Conservation (phyloP, 1,140 invertebrate genomes). For the Pseudomyrmex concolor region DNA sequence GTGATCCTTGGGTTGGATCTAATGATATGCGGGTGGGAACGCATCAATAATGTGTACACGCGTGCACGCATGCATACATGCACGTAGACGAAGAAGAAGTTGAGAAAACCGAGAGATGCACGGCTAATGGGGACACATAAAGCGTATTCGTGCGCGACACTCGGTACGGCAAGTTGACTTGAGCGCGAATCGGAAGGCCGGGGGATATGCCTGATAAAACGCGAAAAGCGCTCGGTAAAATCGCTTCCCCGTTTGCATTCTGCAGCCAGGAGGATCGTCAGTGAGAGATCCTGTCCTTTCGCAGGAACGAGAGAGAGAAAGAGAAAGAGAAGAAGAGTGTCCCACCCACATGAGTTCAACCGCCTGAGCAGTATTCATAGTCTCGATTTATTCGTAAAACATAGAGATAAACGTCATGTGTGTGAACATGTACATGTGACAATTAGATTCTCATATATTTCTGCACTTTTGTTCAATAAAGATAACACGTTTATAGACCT, state of each 20-base stretch:
- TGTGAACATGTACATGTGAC: not conserved
- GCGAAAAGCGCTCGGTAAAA: slow-evolving; percentile 50
- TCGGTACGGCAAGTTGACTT: slow-evolving; percentile 21
- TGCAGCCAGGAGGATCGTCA: slow-evolving; percentile 2
- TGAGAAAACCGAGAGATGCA: slow-evolving; percentile 24
- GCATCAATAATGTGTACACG: not conserved
- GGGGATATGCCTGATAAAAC: slow-evolving; percentile 50
- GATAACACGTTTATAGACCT: not conserved
- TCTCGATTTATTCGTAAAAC: not conserved
- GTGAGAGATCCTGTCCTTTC: not conserved
- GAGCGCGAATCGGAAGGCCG: slow-evolving; percentile 7
- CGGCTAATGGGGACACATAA: slow-evolving; percentile 59
- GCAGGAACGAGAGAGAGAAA: too few species aligned
- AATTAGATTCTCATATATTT: not conserved
- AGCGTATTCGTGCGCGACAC: slow-evolving; percentile 42
- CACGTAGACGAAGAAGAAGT: slow-evolving; percentile 12
- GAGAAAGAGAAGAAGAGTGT: not conserved
- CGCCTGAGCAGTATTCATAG: not conserved
- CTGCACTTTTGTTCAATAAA: not conserved
- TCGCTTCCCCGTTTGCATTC: slow-evolving; percentile 8
- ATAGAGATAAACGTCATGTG: not conserved
- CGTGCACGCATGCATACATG: not conserved
- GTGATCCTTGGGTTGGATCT: slow-evolving; percentile 1
- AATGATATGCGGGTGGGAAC: slow-evolving; percentile 61
- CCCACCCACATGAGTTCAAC: not conserved